A percentile compares a stretch with the other conserved stretches of the same genome.
Evolutionary conservation across 1,140 invertebrate genomes (phyloP).

Genomic region (Ostrea denselamellosa): DNA sequence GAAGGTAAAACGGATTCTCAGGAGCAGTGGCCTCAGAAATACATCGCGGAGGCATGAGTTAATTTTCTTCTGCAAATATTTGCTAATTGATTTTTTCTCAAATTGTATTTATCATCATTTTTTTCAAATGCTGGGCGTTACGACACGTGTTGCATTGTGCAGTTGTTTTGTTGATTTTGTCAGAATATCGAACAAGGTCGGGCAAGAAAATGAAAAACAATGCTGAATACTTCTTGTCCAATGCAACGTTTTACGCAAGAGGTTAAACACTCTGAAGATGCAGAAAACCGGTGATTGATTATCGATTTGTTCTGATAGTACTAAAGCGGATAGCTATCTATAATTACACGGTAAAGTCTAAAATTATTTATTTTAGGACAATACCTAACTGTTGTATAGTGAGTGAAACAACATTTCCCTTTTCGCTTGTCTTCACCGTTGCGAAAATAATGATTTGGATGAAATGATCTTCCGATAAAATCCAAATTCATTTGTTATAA

Average conservation of each 20-base stretch:
- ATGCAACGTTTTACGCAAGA: neutral
- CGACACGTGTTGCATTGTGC: neutral
- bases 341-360: constrained; percentile 7
- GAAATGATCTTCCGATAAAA: constrained; percentile 22
- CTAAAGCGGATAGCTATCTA: neutral
- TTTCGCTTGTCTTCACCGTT: constrained; percentile 8
- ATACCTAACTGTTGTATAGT: neutral
- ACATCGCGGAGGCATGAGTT: neutral
- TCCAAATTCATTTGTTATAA: neutral
- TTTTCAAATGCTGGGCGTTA: neutral
- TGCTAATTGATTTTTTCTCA: constrained; percentile 20
- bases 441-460: neutral
- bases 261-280: constrained; percentile 3
- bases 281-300: neutral
- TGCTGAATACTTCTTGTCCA: neutral
- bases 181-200: neutral
- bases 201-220: neutral
- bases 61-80: constrained; percentile 24
- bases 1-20: neutral
- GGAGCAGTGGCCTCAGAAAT: neutral
- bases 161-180: neutral
- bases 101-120: neutral
- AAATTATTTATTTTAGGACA: neutral
- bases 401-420: neutral
- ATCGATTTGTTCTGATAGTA: constrained; percentile 2